phyloP scores from a whole-genome alignment of 1,140 invertebrate species.

The Aleiodes sp. region DNA sequence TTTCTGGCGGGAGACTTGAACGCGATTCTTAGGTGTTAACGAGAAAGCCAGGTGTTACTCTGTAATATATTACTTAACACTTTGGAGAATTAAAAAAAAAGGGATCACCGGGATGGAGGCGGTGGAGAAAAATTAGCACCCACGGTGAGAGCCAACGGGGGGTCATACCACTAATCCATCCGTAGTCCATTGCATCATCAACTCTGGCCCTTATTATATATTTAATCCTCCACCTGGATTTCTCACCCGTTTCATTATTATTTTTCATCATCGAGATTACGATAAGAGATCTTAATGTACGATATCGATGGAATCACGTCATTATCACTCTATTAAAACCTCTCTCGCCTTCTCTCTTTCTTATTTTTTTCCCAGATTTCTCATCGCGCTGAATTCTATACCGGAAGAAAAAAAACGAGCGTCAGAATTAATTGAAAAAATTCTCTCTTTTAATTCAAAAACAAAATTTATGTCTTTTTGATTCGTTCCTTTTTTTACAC shows the following conservation, averaged over 20 bases:
- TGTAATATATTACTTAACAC: conserved; percentile 44
- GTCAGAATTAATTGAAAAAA: background rate
- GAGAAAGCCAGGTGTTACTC: conserved; percentile 26
- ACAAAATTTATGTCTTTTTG: too few species aligned
- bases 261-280: background rate
- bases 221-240: conserved; percentile 28
- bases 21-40: background rate
- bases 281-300: conserved; percentile 5
- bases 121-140: background rate
- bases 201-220: conserved; percentile 15
- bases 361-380: background rate
- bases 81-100: conserved; percentile 12
- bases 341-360: too few species aligned
- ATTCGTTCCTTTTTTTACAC: too few species aligned
- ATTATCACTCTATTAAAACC: conserved; percentile 17
- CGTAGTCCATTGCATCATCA: conserved; percentile 20
- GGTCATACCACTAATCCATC: conserved; percentile 3
- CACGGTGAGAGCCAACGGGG: background rate
- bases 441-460: background rate
- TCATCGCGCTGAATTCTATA: background rate
- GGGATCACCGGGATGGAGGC: background rate
- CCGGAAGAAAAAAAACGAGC: background rate
- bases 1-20: too few species aligned
- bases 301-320: conserved; percentile 7
- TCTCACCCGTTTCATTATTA: background rate